Evolutionary conservation across 2,797 vertebrate species (phyloP).

Genomic region (Botia almorhae): DNA sequence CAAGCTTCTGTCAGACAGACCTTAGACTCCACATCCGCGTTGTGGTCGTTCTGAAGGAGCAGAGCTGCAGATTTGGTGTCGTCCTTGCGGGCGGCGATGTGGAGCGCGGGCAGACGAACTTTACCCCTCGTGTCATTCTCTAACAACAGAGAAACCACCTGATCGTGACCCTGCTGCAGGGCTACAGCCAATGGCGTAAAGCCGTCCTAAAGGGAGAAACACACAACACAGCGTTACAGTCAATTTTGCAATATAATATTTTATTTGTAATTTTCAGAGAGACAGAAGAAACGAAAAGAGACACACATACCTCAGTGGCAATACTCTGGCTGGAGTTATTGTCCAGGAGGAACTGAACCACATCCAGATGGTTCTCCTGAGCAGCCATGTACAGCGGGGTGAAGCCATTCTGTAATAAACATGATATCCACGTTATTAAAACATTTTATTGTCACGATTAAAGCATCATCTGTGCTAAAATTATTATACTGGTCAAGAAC

Average conservation of each 20-base stretch:
- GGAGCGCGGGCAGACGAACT: constrained; percentile 94
- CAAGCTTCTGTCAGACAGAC: constrained; percentile 70
- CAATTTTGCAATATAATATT: background rate
- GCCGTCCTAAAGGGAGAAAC: constrained; percentile 81
- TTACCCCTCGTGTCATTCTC: constrained; percentile 99
- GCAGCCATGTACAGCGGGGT: constrained; percentile 98
- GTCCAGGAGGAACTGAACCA: constrained; percentile 96
- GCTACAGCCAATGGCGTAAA: constrained; percentile 97
- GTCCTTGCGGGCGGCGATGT: constrained; percentile 97
- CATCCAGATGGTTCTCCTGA: constrained; percentile 97
- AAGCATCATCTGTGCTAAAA: constrained; percentile 2
- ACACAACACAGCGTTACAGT: no score
- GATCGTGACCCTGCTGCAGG: constrained; percentile 97
- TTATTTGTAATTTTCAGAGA: background rate
- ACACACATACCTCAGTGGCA: constrained; percentile 98
- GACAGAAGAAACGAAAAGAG: no score
- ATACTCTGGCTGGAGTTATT: constrained; percentile 95
- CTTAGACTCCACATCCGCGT: constrained; percentile 96
- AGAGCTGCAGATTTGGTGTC: constrained; percentile 97
- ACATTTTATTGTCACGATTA: background rate
- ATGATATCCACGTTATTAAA: constrained; percentile 12
- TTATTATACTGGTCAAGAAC: background rate
- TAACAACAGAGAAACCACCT: constrained; percentile 95
- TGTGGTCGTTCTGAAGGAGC: constrained; percentile 97
- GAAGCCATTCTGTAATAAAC: constrained; percentile 91